A percentile compares a stretch with the other conserved stretches of the same genome.
Conservation (phyloP, 2,797 vertebrate species). For the Enteromius mattozi region DNA sequence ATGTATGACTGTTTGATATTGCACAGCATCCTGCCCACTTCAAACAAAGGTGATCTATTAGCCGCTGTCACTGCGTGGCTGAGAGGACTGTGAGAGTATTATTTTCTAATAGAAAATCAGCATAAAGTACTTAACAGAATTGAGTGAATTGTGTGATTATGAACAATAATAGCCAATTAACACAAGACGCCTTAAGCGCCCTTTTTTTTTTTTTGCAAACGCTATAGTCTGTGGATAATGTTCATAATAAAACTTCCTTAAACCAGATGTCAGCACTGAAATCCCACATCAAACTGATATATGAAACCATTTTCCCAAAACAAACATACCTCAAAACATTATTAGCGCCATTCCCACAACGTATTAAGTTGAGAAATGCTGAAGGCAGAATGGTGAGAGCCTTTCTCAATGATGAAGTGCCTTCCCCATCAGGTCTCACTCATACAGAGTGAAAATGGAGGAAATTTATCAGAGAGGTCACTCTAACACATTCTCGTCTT, state of each 20-base stretch:
- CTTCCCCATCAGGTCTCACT: constrained; percentile 76
- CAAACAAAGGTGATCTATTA: constrained; percentile 58
- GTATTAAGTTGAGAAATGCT: constrained; percentile 80
- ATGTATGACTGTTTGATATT: constrained; percentile 8
- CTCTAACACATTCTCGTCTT: constrained; percentile 13
- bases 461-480: constrained; percentile 79
- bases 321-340: constrained; percentile 86
- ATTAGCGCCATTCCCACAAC: constrained; percentile 81
- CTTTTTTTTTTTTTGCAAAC: neutral
- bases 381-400: constrained; percentile 76
- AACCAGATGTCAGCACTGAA: constrained; percentile 69
- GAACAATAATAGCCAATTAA: constrained; percentile 62
- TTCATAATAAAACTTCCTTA: constrained; percentile 66
- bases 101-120: constrained; percentile 39
- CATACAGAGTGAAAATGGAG: constrained; percentile 77
- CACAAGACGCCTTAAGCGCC: constrained; percentile 30
- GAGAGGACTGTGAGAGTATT: constrained; percentile 39
- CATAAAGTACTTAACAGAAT: constrained; percentile 12
- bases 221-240: constrained; percentile 62
- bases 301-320: constrained; percentile 83
- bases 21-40: constrained; percentile 30
- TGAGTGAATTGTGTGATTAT: constrained; percentile 55
- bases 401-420: constrained; percentile 81
- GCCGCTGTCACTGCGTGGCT: constrained; percentile 32
- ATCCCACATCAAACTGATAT: constrained; percentile 80